phyloP scores from a whole-genome alignment of 2,113 vertebrate species.

The Lethenteron camtschaticum region DNA sequence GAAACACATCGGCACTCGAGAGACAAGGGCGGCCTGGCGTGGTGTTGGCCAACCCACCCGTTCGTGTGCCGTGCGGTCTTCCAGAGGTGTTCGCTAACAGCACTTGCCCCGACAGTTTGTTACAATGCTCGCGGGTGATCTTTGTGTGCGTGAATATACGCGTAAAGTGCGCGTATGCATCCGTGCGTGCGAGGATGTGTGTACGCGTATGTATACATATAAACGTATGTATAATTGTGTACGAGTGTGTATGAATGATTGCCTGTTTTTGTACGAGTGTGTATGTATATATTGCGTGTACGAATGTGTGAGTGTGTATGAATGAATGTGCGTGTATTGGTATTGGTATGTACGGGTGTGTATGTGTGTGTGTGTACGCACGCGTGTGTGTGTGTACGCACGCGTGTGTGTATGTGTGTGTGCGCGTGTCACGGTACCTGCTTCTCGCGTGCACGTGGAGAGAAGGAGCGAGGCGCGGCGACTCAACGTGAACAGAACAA shows the following conservation, averaged over 20 bases:
- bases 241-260: neutral
- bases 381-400: neutral
- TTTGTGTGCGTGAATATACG: conserved; percentile 1
- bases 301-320: neutral
- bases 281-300: neutral
- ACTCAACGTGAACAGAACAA: no score
- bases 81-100: no score
- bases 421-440: neutral
- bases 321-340: neutral
- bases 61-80: no score
- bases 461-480: no score
- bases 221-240: neutral
- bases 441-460: no score
- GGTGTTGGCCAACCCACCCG: no score
- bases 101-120: neutral
- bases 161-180: neutral
- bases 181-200: neutral
- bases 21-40: no score
- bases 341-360: neutral
- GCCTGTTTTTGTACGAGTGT: neutral
- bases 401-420: no score
- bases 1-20: no score
- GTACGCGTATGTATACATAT: neutral
- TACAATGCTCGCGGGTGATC: neutral
- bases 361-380: neutral